Evolutionary conservation across 2,797 vertebrate species (phyloP).

Genomic region (Loriculus beryllinus): DNA sequence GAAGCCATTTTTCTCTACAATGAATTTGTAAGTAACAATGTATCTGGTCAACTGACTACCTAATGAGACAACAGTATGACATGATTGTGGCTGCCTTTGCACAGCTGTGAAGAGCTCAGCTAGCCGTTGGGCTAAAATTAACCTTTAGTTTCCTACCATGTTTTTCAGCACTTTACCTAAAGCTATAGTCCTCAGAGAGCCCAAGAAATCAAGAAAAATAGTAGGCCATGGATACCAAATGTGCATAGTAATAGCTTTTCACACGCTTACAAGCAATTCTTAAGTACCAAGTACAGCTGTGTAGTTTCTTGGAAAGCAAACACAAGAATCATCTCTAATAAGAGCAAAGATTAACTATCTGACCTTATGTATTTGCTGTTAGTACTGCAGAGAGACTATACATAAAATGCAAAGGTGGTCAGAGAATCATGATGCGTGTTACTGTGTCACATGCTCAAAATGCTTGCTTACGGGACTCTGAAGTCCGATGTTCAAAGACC

Average conservation of each 20-base stretch:
- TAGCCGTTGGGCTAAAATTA: neutral
- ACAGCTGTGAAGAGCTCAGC: neutral
- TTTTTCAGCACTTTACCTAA: neutral
- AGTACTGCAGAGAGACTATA: neutral
- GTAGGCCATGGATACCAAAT: neutral
- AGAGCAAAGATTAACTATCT: neutral
- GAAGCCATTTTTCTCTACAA: neutral
- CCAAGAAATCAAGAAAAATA: neutral
- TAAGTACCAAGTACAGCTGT: neutral
- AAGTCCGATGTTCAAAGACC: neutral
- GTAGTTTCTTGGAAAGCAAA: neutral
- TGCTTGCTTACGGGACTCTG: neutral
- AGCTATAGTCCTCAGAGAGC: neutral
- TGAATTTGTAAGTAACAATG: neutral
- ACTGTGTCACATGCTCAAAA: neutral
- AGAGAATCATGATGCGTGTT: neutral
- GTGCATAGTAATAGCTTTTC: neutral
- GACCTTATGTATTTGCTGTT: neutral
- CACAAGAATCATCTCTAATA: neutral
- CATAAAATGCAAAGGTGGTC: neutral
- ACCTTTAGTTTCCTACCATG: neutral
- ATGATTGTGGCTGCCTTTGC: neutral
- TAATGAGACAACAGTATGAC: neutral
- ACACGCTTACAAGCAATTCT: neutral
- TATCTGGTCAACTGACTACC: constrained; percentile 33